Conservation (phyloP, 2,888 invertebrate species). For the Troides aeacus region DNA sequence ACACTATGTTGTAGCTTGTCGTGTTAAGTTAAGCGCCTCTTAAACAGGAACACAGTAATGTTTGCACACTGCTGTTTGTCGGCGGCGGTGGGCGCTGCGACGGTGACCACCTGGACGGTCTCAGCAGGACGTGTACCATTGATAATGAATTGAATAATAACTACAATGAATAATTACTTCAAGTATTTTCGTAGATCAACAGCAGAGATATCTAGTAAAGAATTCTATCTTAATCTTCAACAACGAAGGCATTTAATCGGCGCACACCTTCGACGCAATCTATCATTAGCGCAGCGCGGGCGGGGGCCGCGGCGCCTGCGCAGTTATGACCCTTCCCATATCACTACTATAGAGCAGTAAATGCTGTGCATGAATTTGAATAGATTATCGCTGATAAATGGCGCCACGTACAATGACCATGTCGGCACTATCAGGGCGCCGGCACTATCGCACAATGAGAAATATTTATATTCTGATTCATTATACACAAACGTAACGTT, state of each 20-base stretch:
- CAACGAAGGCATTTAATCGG: slow-evolving; percentile 17
- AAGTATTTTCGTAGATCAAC: not conserved
- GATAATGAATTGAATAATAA: no score
- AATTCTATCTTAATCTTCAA: slow-evolving; percentile 11
- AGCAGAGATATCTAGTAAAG: not conserved
- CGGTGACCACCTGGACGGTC: no score
- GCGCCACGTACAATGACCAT: slow-evolving; percentile 16
- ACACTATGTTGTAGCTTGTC: no score
- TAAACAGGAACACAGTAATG: no score
- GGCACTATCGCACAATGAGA: slow-evolving; percentile 31
- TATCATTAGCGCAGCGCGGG: not conserved
- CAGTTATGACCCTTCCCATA: not conserved
- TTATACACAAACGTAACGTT: slow-evolving; percentile 6
- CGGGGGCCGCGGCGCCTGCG: not conserved
- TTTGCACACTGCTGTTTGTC: no score
- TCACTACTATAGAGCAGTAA: slow-evolving; percentile 2
- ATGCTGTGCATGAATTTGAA: not conserved
- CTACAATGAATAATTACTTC: no score
- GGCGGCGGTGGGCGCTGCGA: no score
- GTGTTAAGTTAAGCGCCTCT: no score
- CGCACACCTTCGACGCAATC: slow-evolving; percentile 16
- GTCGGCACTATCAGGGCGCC: slow-evolving; percentile 30
- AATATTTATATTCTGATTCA: slow-evolving; percentile 42
- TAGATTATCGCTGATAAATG: slow-evolving; percentile 15
- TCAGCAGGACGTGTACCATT: no score